Percentiles rank a stretch among this genome's conserved stretches.
Conservation (phyloP, 1,140 invertebrate species). For the Drosophila kepulauana region DNA sequence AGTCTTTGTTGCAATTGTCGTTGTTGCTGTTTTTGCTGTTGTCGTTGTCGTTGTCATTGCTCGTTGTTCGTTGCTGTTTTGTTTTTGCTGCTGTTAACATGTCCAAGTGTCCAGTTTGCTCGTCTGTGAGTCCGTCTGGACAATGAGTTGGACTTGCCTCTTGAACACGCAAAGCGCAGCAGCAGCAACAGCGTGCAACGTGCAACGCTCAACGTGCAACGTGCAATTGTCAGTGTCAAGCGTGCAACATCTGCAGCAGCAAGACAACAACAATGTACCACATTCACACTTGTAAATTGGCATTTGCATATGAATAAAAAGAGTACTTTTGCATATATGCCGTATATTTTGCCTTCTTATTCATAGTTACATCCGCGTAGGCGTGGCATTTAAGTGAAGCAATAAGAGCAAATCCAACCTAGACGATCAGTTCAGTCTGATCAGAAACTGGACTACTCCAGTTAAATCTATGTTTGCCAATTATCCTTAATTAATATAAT, state of each 20-base stretch:
- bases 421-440: background rate
- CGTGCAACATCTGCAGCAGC: slow-evolving; percentile 48
- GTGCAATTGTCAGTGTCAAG: slow-evolving; percentile 76
- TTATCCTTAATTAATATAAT: background rate
- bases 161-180: slow-evolving; percentile 63
- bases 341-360: slow-evolving; percentile 21
- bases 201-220: slow-evolving; percentile 36
- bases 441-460: background rate
- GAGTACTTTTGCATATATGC: background rate
- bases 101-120: slow-evolving; percentile 34
- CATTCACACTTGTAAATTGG: slow-evolving; percentile 1
- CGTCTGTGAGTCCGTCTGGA: slow-evolving; percentile 31
- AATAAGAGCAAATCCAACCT: background rate
- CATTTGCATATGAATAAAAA: slow-evolving; percentile 8
- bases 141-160: slow-evolving; percentile 71
- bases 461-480: no score
- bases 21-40: slow-evolving; percentile 25
- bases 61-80: slow-evolving; percentile 30
- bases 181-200: slow-evolving; percentile 14
- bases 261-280: slow-evolving; percentile 33
- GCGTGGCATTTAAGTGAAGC: slow-evolving; percentile 36
- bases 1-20: slow-evolving; percentile 41
- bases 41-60: slow-evolving; percentile 14
- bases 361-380: slow-evolving; percentile 32
- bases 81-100: slow-evolving; percentile 48